phyloP scores from a whole-genome alignment of 2,113 vertebrate genomes.

The Epinephelus fuscoguttatus region DNA sequence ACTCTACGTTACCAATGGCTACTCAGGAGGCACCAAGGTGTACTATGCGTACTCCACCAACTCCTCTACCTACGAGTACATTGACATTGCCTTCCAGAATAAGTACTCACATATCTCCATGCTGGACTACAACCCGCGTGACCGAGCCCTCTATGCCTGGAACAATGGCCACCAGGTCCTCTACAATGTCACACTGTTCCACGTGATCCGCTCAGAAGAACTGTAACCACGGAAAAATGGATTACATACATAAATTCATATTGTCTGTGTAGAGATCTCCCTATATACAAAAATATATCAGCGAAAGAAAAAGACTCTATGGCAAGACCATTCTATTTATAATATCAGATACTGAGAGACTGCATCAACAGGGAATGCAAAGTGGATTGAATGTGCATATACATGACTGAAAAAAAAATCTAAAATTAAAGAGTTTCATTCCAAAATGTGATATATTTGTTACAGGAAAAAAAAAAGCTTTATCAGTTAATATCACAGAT shows the following conservation, averaged over 20 bases:
- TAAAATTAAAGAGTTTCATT: constrained; percentile 75
- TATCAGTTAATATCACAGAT: constrained; percentile 46
- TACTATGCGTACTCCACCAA: constrained; percentile 99
- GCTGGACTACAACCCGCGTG: constrained; percentile 99
- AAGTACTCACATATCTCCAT: constrained; percentile 99
- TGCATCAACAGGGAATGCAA: constrained; percentile 66
- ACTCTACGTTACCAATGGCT: constrained; percentile 97
- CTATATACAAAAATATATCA: constrained; percentile 76
- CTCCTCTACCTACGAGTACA: constrained; percentile 97
- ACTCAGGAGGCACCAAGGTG: constrained; percentile 97
- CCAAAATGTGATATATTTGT: constrained; percentile 66
- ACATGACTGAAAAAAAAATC: constrained; percentile 51
- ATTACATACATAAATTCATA: constrained; percentile 39
- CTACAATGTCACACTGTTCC: constrained; percentile 98
- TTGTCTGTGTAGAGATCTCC: constrained; percentile 79
- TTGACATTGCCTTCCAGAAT: constrained; percentile 97
- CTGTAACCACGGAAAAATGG: constrained; percentile 85
- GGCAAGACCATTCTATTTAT: constrained; percentile 58
- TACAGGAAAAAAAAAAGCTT: constrained; percentile 30
- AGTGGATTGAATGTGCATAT: constrained; percentile 72
- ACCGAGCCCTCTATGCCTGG: constrained; percentile 97
- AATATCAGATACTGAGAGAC: constrained; percentile 59
- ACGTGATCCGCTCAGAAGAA: constrained; percentile 95
- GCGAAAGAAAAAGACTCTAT: constrained; percentile 60
- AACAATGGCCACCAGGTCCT: constrained; percentile 98